A percentile compares a stretch with the other conserved stretches of the same genome.
phyloP scores from a whole-genome alignment of 2,797 vertebrate genomes.

The Falco novaeseelandiae region DNA sequence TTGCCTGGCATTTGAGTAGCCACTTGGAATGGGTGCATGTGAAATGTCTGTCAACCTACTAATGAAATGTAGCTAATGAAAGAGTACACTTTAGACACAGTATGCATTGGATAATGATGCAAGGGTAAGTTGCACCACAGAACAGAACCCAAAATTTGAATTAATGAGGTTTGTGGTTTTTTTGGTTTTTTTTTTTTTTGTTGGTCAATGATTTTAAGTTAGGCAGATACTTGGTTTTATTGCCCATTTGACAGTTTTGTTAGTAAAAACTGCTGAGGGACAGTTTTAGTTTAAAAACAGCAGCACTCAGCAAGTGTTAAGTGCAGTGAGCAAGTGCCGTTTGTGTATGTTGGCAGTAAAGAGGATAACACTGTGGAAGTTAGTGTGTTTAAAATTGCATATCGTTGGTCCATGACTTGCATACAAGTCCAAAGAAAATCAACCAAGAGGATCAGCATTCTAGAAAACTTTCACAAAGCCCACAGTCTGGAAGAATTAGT shows the following conservation, averaged over 20 bases:
- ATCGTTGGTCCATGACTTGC: not conserved
- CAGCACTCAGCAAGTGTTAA: not conserved
- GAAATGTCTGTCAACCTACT: not conserved
- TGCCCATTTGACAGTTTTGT: not conserved
- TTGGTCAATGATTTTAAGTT: not conserved
- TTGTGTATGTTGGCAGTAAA: not conserved
- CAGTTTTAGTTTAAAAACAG: not conserved
- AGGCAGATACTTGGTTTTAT: not conserved
- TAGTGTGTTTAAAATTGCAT: not conserved
- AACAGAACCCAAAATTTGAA: not conserved
- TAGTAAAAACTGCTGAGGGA: not conserved
- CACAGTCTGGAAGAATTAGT: not conserved
- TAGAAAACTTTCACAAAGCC: not conserved
- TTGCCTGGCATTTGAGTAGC: not conserved
- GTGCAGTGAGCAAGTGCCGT: not conserved
- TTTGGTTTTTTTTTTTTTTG: no score
- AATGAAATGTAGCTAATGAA: not conserved
- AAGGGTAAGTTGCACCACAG: not conserved
- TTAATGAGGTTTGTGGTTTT: not conserved
- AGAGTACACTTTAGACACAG: not conserved
- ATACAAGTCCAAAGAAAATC: not conserved
- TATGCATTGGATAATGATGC: not conserved
- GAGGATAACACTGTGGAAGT: not conserved
- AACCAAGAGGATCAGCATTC: not conserved
- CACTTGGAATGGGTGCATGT: not conserved